Base-by-base conservation (phyloP, 2,888 invertebrate genomes). In the Rhimphoctona megacephalus region DNA sequence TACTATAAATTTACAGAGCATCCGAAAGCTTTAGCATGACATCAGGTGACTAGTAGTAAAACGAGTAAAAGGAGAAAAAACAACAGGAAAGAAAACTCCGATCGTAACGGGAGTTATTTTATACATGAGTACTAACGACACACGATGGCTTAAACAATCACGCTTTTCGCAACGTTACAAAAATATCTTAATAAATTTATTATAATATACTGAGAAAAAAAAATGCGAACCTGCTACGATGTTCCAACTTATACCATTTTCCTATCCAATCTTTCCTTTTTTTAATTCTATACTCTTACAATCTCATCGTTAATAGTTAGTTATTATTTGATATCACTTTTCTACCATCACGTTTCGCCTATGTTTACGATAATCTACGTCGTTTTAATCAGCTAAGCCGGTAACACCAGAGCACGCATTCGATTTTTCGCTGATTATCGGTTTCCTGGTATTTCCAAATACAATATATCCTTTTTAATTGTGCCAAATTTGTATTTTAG, bases 401-500 rank as follows among this genome's bases (percentile, higher is more conserved):
- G 22, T 49, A 36, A 69, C 46, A 30, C 46, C 46, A 64, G 64
- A 77, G 76, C 76, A 77, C 76, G 76, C 79, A 57, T 54, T 69
- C 22, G 17, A 39, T 57, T 64, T 52, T 30, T 54, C 54, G 64
- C 64, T 83, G 54, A 80, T 83, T 46, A 30, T 52, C 36, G 17
- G 54, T 25, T n/a, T 54, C n/a, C 36, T 19, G 43, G 25, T 25
- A n/a, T 49, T n/a, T 25, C 19, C 17, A 46, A 46, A 49, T 19
- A n/a, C 52, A 11, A 25, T 30, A 25, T 4, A 30, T 36, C 6
- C 2, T 73, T 69, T 54, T 81, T 61, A 79, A 72, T 81, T 80
- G 79, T n/a, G 6, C 9, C 19, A n/a, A 66, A 70, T 83, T 85
- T 72, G 39, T 85, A 72, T 92, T 94, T 8, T 94, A 96, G 96